These are phyloP conservation scores for Bombus consobrinus DNA, from an alignment of 1,140 invertebrate species.

Conservation along the genomic window DNA sequence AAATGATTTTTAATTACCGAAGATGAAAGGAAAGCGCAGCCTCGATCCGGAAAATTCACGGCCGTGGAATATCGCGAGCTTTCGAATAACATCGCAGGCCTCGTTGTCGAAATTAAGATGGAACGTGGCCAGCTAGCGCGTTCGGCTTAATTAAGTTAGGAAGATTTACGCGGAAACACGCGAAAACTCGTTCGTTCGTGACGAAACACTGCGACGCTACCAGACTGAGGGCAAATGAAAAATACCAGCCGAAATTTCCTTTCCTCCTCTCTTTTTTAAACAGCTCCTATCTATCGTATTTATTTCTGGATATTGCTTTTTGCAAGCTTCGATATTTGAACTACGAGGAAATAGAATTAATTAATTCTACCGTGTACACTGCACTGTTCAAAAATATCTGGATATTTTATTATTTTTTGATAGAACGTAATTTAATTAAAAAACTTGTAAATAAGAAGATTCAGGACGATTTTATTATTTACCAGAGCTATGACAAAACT, in stretches of 20 bases:
- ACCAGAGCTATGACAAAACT: too few relatives aligned
- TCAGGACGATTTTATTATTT: too few relatives aligned
- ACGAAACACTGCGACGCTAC: background rate
- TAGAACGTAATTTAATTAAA: too few relatives aligned
- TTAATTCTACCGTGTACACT: too few relatives aligned
- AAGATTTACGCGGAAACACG: constrained; percentile 18
- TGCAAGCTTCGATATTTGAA: too few relatives aligned
- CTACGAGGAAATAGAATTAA: too few relatives aligned
- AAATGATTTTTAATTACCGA: constrained; percentile 13
- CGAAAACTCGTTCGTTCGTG: background rate
- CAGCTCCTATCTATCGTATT: too few relatives aligned
- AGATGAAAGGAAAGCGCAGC: constrained; percentile 15
- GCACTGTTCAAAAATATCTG: too few relatives aligned
- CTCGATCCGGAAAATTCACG: constrained; percentile 2
- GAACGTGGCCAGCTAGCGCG: constrained; percentile 7
- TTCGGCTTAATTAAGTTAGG: constrained; percentile 6
- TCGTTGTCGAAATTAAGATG: constrained; percentile 35
- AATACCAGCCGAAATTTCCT: background rate
- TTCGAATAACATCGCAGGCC: background rate
- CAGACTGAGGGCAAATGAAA: background rate
- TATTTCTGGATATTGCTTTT: too few relatives aligned
- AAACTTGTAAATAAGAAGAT: too few relatives aligned
- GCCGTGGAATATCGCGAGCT: background rate
- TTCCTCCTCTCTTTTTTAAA: background rate
- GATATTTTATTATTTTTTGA: too few relatives aligned